A percentile compares a stretch with the other conserved stretches of the same genome.
phyloP scores from a whole-genome alignment of 2,888 invertebrate genomes.

The Neoaliturus tenellus region DNA sequence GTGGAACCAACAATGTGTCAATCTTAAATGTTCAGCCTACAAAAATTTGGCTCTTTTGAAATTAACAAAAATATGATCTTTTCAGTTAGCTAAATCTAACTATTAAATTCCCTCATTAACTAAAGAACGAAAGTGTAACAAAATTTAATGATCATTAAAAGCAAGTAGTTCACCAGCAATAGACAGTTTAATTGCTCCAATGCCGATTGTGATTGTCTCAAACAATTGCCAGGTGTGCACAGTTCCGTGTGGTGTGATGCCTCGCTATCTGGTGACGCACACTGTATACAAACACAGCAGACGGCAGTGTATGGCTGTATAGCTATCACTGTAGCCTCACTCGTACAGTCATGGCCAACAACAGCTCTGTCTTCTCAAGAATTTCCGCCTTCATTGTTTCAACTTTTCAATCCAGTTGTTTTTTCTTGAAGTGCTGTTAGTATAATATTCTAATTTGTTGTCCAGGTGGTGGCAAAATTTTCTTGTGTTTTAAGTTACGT shows the following conservation, averaged over 20 bases:
- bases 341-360: conserved; percentile 19
- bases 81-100: no score
- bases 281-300: conserved; percentile 1
- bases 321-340: background rate
- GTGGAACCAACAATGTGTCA: no score
- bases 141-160: no score
- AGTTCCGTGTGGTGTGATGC: background rate
- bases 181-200: background rate
- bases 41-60: no score
- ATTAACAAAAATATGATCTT: no score
- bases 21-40: no score
- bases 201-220: background rate
- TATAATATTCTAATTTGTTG: background rate
- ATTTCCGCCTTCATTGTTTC: background rate
- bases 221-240: background rate
- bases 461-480: background rate
- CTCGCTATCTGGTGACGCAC: conserved; percentile 2
- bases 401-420: conserved; percentile 7
- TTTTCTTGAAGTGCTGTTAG: conserved; percentile 48
- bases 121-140: no score
- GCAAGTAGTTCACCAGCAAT: no score
- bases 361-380: background rate
- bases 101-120: no score
- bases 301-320: background rate
- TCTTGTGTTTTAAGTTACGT: no score